Conservation (phyloP, 2,888 invertebrate genomes). For the Drosophila gaucha region DNA sequence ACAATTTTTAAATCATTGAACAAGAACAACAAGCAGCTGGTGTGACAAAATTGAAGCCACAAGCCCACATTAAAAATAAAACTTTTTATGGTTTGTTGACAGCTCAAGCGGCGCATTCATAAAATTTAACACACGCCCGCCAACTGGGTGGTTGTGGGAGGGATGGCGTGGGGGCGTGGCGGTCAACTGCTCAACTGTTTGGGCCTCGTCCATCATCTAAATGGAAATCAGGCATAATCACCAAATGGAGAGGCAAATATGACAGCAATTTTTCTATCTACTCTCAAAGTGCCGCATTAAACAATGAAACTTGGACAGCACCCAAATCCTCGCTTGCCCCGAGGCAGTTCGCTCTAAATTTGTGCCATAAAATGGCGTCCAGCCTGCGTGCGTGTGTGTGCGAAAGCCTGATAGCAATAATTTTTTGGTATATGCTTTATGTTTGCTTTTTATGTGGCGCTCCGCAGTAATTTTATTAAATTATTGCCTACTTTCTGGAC, state of each 20-base stretch:
- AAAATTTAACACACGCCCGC: constrained; percentile 23
- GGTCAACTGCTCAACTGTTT: no score
- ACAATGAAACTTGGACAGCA: constrained; percentile 45
- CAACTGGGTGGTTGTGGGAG: constrained; percentile 14
- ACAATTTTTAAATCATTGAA: constrained; percentile 42
- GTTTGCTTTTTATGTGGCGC: constrained; percentile 45
- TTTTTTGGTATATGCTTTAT: constrained; percentile 38
- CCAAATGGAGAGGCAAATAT: constrained; percentile 58
- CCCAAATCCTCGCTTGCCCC: constrained; percentile 5
- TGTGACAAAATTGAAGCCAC: constrained; percentile 31
- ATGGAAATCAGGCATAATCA: constrained; percentile 75
- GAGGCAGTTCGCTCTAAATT: constrained; percentile 13
- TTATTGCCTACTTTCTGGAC: constrained; percentile 33
- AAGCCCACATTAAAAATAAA: constrained; percentile 48
- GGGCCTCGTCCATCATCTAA: constrained; percentile 65
- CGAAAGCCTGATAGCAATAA: constrained; percentile 56
- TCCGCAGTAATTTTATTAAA: constrained; percentile 53
- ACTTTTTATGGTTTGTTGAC: constrained; percentile 61
- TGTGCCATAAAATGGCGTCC: constrained; percentile 32
- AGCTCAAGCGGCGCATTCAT: constrained; percentile 35
- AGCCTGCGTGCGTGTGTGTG: constrained; percentile 22
- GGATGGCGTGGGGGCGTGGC: not conserved
- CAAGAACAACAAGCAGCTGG: constrained; percentile 2
- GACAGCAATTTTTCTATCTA: constrained; percentile 46
- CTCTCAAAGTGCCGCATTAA: constrained; percentile 26